Percentiles rank a stretch among this genome's conserved stretches.
phyloP scores from a whole-genome alignment of 2,888 invertebrate species.

The Nowickia ferox region DNA sequence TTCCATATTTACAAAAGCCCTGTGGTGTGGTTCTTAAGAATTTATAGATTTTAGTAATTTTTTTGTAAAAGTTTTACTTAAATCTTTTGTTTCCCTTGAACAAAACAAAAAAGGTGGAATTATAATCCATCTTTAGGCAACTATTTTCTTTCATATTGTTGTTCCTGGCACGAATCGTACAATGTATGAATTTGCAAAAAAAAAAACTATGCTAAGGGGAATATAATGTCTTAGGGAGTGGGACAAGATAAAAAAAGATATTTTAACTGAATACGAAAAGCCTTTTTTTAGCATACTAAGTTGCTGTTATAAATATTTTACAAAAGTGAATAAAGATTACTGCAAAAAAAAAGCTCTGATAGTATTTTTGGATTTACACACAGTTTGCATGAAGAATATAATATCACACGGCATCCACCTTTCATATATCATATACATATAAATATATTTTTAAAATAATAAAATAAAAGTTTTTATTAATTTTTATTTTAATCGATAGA shows the following conservation, averaged over 20 bases:
- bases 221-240: constrained; percentile 23
- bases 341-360: neutral
- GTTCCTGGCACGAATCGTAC: neutral
- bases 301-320: neutral
- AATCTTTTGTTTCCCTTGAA: constrained; percentile 37
- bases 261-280: too few relatives aligned
- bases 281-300: too few relatives aligned
- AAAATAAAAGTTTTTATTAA: too few relatives aligned
- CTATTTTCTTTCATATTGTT: neutral
- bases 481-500: too few relatives aligned
- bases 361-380: neutral
- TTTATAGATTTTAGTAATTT: constrained; percentile 18
- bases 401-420: too few relatives aligned
- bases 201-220: neutral
- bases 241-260: neutral
- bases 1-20: constrained; percentile 30
- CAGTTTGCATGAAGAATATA: too few relatives aligned
- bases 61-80: constrained; percentile 12
- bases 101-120: neutral
- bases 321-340: neutral
- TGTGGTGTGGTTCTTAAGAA: constrained; percentile 55
- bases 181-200: neutral
- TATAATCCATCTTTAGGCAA: constrained; percentile 53
- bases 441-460: too few relatives aligned
- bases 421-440: too few relatives aligned